Percentiles rank a stretch among this genome's conserved stretches.
phyloP scores from a whole-genome alignment of 2,888 invertebrate species.

The Malachius bipustulatus region DNA sequence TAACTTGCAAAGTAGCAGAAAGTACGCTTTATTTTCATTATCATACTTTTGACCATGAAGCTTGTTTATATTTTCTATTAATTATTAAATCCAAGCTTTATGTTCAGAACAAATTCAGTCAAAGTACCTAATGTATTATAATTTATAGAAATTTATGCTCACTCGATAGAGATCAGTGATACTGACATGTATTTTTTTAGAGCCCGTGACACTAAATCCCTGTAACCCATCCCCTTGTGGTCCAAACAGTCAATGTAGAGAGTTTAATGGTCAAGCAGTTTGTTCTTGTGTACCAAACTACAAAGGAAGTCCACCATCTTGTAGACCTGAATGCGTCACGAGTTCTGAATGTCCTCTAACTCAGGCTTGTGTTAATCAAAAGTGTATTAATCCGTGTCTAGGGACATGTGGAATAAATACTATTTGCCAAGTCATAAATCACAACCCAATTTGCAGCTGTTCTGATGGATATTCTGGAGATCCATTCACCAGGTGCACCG shows the following conservation, averaged over 20 bases:
- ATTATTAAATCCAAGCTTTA: no score
- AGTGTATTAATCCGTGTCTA: conserved; percentile 71
- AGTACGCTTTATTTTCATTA: conserved; percentile 27
- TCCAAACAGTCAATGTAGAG: conserved; percentile 64
- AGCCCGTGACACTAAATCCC: conserved; percentile 37
- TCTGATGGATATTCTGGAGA: conserved; percentile 55
- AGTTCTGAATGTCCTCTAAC: conserved; percentile 64
- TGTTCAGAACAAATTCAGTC: no score
- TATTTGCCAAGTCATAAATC: conserved; percentile 64
- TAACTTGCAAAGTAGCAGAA: conserved; percentile 41
- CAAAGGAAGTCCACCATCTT: conserved; percentile 64
- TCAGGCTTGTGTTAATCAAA: conserved; percentile 65
- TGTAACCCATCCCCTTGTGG: conserved; percentile 65
- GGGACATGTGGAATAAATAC: conserved; percentile 70
- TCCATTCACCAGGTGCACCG: conserved; percentile 59
- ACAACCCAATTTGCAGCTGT: conserved; percentile 71
- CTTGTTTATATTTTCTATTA: no score
- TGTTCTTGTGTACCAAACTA: conserved; percentile 60
- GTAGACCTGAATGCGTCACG: conserved; percentile 63
- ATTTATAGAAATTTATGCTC: no score
- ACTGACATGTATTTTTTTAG: conserved; percentile 11
- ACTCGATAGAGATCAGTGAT: no score
- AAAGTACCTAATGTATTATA: no score
- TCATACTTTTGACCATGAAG: no score
- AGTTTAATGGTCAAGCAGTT: conserved; percentile 58